Evolutionary conservation across 2,113 vertebrate species (phyloP).

Genomic region (Gallinago undulata): DNA sequence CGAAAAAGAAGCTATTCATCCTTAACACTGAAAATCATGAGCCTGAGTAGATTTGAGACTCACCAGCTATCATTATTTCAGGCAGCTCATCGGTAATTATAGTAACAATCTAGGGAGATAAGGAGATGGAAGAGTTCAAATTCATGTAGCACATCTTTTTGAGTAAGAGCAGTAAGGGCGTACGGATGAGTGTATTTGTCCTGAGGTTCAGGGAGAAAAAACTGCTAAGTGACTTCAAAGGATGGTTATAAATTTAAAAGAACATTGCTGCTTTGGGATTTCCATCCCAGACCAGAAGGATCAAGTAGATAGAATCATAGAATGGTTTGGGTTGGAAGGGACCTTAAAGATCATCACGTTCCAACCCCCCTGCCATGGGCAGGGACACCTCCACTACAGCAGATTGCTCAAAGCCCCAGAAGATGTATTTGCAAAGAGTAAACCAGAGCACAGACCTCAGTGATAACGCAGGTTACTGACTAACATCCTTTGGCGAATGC

Average conservation of each 20-base stretch:
- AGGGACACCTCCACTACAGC: too few relatives aligned
- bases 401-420: neutral
- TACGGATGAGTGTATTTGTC: neutral
- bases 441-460: neutral
- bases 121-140: neutral
- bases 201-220: neutral
- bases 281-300: neutral
- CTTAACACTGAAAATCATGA: neutral
- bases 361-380: too few relatives aligned
- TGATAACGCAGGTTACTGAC: neutral
- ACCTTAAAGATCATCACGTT: too few relatives aligned
- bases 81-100: neutral
- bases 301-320: neutral
- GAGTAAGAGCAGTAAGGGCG: neutral
- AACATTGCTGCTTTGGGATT: neutral
- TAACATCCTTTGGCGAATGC: neutral
- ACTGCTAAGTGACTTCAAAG: neutral
- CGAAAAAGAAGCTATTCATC: neutral
- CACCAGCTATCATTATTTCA: neutral
- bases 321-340: too few relatives aligned
- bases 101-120: neutral
- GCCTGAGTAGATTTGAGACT: neutral
- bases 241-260: neutral
- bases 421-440: neutral
- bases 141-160: neutral